Percentiles rank a stretch among this genome's conserved stretches.
Conservation (phyloP, 2,888 invertebrate species). For the Brachypterus glaber region DNA sequence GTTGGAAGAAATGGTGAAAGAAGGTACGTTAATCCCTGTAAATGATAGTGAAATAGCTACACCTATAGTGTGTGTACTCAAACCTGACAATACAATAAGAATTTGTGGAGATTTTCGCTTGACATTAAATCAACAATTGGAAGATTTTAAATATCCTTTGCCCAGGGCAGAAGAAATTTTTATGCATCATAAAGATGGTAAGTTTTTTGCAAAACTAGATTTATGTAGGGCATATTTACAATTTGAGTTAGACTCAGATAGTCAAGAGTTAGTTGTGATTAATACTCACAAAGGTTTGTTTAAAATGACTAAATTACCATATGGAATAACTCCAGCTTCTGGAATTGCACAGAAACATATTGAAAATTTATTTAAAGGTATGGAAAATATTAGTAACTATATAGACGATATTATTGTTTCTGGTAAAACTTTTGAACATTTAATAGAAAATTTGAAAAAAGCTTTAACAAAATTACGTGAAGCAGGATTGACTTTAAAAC, state of each 20-base stretch:
- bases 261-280: conserved; percentile 4
- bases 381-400: conserved; percentile 6
- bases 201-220: conserved; percentile 5
- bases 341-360: conserved; percentile 10
- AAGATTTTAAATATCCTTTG: not conserved
- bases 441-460: not conserved
- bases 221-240: conserved; percentile 10
- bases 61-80: not conserved
- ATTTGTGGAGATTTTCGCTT: not conserved
- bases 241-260: conserved; percentile 8
- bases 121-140: not conserved
- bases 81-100: conserved; percentile 2
- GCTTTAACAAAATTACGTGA: conserved; percentile 4
- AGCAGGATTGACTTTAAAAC: conserved; percentile 23
- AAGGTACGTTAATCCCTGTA: not conserved
- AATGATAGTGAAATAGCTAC: conserved; percentile 1
- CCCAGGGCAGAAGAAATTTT: not conserved
- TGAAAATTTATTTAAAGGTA: conserved; percentile 10
- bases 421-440: not conserved
- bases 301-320: conserved; percentile 9
- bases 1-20: not conserved
- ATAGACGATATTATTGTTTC: conserved; percentile 5
- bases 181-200: not conserved
- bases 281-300: conserved; percentile 10
- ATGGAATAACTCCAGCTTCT: conserved; percentile 11